Percentiles rank a stretch among this genome's conserved stretches.
phyloP scores from a whole-genome alignment of 2,113 vertebrate genomes.

The Toxotes jaculatrix region DNA sequence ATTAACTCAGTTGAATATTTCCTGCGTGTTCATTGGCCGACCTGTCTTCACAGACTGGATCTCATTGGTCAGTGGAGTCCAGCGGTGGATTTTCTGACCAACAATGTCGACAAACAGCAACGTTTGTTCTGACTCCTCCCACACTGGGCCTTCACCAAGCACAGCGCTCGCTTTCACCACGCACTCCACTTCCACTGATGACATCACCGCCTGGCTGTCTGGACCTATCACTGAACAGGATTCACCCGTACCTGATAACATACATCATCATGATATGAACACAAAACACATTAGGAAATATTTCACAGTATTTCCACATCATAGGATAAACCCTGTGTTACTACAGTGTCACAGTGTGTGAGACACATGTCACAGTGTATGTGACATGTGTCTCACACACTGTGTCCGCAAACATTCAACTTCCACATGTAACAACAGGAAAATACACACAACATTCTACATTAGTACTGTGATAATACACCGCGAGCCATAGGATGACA shows the following conservation, averaged over 20 bases:
- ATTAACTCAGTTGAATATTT: not conserved
- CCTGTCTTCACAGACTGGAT: slow-evolving; percentile 85
- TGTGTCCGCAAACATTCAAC: no score
- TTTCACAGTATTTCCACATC: no score
- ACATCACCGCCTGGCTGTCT: slow-evolving; percentile 79
- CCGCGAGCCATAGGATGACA: no score
- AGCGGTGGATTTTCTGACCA: slow-evolving; percentile 86
- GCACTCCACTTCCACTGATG: slow-evolving; percentile 87
- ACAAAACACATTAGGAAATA: no score
- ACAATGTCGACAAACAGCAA: slow-evolving; percentile 91
- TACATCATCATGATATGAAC: no score
- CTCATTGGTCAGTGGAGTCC: slow-evolving; percentile 82
- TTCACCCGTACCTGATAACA: not conserved
- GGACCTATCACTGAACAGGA: slow-evolving; percentile 4
- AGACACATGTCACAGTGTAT: no score
- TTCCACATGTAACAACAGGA: no score
- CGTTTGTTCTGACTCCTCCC: slow-evolving; percentile 88
- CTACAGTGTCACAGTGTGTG: no score
- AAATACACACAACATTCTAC: not conserved
- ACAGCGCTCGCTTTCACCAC: slow-evolving; percentile 75
- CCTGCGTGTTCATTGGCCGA: slow-evolving; percentile 68
- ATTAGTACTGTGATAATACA: no score
- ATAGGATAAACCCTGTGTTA: no score
- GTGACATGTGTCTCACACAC: no score
- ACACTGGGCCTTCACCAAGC: slow-evolving; percentile 91